Conservation (phyloP, 1,140 invertebrate genomes). For the Euwallacea similis region DNA sequence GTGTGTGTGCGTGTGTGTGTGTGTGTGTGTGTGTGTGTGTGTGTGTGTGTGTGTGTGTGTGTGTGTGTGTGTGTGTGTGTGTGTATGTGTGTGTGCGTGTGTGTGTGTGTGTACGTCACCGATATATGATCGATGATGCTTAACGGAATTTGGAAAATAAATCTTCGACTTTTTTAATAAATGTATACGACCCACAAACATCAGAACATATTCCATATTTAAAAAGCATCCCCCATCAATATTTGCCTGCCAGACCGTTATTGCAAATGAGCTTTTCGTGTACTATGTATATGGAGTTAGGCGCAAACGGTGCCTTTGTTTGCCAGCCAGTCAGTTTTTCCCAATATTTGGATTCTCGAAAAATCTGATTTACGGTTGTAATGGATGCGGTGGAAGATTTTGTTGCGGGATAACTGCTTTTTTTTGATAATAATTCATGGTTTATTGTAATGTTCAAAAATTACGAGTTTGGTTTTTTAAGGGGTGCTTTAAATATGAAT, state of each 20-base stretch:
- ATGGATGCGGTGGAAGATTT: neutral
- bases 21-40: too few species aligned
- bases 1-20: neutral
- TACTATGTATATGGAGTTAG: neutral
- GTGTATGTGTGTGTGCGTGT: too few species aligned
- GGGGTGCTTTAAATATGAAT: too few species aligned
- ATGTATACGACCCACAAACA: constrained; percentile 20
- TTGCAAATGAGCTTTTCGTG: constrained; percentile 14
- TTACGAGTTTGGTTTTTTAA: too few species aligned
- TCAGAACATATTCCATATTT: constrained; percentile 23
- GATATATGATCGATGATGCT: constrained; percentile 1
- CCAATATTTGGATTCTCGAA: neutral
- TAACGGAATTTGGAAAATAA: constrained; percentile 4
- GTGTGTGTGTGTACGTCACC: neutral
- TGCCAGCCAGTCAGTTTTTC: constrained; percentile 1
- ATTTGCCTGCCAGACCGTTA: constrained; percentile 14
- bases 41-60: too few species aligned
- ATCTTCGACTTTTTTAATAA: constrained; percentile 14
- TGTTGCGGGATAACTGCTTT: too few species aligned
- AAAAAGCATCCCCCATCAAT: constrained; percentile 18
- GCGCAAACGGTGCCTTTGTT: constrained; percentile 3
- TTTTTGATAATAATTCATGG: too few species aligned
- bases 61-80: too few species aligned
- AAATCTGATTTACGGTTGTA: constrained; percentile 2
- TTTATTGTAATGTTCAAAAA: too few species aligned